phyloP scores from a whole-genome alignment of 1,140 invertebrate genomes.

The Druon quercuslanigerum region DNA sequence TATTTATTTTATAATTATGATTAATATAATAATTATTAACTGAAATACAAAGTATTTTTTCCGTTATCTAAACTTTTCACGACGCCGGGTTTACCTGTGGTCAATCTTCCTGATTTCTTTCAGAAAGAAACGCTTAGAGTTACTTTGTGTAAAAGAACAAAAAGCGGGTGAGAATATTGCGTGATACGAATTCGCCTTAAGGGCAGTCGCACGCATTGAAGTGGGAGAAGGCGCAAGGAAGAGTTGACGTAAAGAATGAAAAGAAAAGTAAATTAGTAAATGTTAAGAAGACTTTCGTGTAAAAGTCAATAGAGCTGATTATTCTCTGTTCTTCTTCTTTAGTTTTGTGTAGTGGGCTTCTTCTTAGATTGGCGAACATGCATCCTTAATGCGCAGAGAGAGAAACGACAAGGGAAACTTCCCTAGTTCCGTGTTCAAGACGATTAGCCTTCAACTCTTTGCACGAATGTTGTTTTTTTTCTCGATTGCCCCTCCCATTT shows the following conservation, averaged over 20 bases:
- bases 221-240: conserved; percentile 1
- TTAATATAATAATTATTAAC: too few species aligned
- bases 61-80: background rate
- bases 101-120: background rate
- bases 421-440: conserved; percentile 3
- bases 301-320: background rate
- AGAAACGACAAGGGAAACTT: conserved; percentile 12
- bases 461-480: background rate
- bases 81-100: background rate
- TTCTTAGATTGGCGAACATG: conserved; percentile 20
- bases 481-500: background rate
- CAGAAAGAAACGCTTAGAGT: background rate
- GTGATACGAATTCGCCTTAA: conserved; percentile 16
- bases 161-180: conserved; percentile 25
- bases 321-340: background rate
- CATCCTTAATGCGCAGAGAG: background rate
- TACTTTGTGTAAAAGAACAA: background rate
- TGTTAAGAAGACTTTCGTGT: background rate
- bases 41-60: background rate
- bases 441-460: background rate
- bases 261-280: background rate
- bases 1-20: too few species aligned
- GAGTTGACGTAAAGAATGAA: background rate
- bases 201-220: conserved; percentile 3
- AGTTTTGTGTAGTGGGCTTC: background rate